Conservation (phyloP, 2,888 invertebrate species). For the Ptychoptera albimana region DNA sequence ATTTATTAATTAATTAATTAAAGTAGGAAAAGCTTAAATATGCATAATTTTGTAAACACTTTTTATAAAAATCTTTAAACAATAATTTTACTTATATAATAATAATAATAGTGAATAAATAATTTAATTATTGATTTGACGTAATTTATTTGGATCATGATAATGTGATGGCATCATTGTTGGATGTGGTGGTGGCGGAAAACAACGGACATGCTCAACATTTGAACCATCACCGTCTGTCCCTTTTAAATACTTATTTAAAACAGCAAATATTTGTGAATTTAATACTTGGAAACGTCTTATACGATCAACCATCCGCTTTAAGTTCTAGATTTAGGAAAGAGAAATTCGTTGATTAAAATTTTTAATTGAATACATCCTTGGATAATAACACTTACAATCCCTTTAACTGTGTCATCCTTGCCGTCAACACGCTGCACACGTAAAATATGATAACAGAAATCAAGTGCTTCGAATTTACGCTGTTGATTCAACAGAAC, state of each 20-base stretch:
- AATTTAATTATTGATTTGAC: slow-evolving; percentile 27
- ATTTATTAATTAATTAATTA: too few species aligned
- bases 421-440: slow-evolving; percentile 94
- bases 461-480: slow-evolving; percentile 92
- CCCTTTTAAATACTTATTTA: slow-evolving; percentile 84
- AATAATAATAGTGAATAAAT: not conserved
- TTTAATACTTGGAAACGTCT: slow-evolving; percentile 95
- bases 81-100: not conserved
- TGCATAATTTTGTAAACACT: too few species aligned
- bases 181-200: slow-evolving; percentile 84
- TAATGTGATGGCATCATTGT: slow-evolving; percentile 39
- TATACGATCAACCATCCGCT: slow-evolving; percentile 94
- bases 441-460: slow-evolving; percentile 92
- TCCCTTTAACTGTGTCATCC: slow-evolving; percentile 87
- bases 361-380: too few species aligned
- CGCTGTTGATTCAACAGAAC: slow-evolving; percentile 88
- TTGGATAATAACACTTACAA: too few species aligned
- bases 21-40: too few species aligned
- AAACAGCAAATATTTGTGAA: slow-evolving; percentile 91
- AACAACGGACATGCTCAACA: slow-evolving; percentile 92
- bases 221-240: slow-evolving; percentile 69
- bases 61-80: not conserved
- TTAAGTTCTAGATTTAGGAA: slow-evolving; percentile 65
- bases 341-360: slow-evolving; percentile 10
- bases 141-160: slow-evolving; percentile 41